phyloP scores from a whole-genome alignment of 2,797 vertebrate species.

The Leptodactylus fallax region DNA sequence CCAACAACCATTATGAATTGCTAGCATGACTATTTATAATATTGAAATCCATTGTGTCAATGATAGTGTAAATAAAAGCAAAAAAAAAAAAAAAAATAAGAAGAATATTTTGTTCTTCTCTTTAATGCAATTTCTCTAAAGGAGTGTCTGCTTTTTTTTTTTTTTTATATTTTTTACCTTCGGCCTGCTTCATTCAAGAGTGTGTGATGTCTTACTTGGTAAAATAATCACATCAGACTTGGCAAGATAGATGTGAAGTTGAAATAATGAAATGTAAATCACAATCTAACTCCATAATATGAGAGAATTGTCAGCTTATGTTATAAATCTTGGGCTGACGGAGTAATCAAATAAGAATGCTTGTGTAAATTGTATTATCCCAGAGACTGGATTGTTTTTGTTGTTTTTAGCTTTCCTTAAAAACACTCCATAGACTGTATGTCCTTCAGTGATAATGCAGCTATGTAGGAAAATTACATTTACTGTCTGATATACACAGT shows the following conservation, averaged over 20 bases:
- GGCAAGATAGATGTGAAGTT: constrained; percentile 63
- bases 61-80: too few species aligned
- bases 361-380: constrained; percentile 57
- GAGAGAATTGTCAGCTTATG: constrained; percentile 64
- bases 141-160: background rate
- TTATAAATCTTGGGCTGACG: constrained; percentile 63
- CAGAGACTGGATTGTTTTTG: constrained; percentile 48
- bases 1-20: too few species aligned
- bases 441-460: constrained; percentile 30
- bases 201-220: constrained; percentile 55
- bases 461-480: constrained; percentile 30
- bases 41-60: background rate
- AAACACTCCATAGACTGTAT: constrained; percentile 15
- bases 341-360: constrained; percentile 62
- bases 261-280: constrained; percentile 68
- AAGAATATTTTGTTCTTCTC: background rate
- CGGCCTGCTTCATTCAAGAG: constrained; percentile 51
- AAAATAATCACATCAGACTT: constrained; percentile 67
- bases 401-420: constrained; percentile 43
- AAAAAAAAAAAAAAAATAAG: background rate
- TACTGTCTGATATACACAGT: constrained; percentile 7
- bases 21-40: background rate
- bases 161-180: constrained; percentile 1
- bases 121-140: background rate
- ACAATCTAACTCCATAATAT: constrained; percentile 66